phyloP scores from a whole-genome alignment of 2,888 invertebrate genomes.

The Neoaliturus tenellus region DNA sequence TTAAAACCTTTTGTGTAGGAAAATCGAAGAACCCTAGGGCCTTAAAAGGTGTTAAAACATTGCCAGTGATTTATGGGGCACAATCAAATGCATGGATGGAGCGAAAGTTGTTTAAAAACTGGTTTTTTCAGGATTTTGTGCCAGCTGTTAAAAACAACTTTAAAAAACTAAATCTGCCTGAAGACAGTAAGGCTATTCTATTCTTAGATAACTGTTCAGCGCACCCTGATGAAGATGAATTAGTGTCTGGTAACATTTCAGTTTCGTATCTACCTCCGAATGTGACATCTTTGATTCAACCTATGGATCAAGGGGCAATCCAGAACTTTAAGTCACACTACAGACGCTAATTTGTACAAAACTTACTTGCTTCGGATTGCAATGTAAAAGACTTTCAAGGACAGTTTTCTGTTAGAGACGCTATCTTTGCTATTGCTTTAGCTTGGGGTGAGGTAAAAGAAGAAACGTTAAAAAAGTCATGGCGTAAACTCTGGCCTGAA shows the following conservation, averaged over 20 bases:
- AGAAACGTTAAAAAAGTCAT: too few species aligned
- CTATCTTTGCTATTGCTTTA: too few species aligned
- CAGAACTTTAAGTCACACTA: constrained; percentile 47
- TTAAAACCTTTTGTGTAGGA: constrained; percentile 14
- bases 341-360: too few species aligned
- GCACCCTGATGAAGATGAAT: background rate
- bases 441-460: too few species aligned
- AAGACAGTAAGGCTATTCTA: constrained; percentile 29
- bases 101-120: constrained; percentile 35
- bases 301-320: constrained; percentile 34
- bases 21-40: background rate
- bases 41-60: too few species aligned
- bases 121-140: constrained; percentile 49
- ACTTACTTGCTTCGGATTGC: background rate
- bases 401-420: too few species aligned
- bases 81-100: constrained; percentile 47
- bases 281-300: constrained; percentile 27
- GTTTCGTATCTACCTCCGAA: background rate
- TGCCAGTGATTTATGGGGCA: constrained; percentile 17
- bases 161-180: constrained; percentile 27
- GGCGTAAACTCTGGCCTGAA: too few species aligned
- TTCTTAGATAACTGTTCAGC: constrained; percentile 23
- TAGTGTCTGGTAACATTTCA: constrained; percentile 9
- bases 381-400: too few species aligned
- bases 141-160: constrained; percentile 38